A percentile compares a stretch with the other conserved stretches of the same genome.
These are phyloP conservation scores for Macrochelys suwanniensis DNA, from an alignment of 2,797 vertebrate genomes.

Conservation along the genomic window DNA sequence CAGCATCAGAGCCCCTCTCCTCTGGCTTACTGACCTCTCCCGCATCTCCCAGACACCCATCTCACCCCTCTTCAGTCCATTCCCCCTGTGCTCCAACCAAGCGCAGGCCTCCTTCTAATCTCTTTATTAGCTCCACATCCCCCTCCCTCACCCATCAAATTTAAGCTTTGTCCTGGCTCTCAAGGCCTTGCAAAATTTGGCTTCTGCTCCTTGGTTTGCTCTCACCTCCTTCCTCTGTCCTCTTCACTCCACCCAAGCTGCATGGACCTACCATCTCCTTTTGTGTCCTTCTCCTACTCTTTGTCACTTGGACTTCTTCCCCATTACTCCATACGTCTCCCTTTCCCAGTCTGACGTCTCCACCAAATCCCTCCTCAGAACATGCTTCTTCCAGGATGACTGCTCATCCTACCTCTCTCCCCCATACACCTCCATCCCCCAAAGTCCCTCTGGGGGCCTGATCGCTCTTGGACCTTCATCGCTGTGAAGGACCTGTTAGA, in stretches of 20 bases:
- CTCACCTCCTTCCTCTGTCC: not conserved
- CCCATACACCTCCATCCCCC: not conserved
- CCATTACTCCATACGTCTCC: not conserved
- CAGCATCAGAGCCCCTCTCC: not conserved
- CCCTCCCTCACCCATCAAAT: not conserved
- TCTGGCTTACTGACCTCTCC: not conserved
- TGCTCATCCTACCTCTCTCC: not conserved
- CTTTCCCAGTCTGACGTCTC: conserved; percentile 6
- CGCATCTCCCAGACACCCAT: not conserved
- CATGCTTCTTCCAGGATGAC: not conserved
- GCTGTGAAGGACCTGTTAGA: not conserved
- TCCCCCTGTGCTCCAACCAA: not conserved
- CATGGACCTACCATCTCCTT: not conserved
- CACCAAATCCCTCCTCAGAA: not conserved
- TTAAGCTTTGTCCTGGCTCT: not conserved
- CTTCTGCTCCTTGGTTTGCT: not conserved
- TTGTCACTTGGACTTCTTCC: not conserved
- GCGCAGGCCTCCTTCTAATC: not conserved
- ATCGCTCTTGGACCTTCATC: not conserved
- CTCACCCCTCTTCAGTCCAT: not conserved
- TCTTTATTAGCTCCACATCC: not conserved
- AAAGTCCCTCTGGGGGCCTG: not conserved
- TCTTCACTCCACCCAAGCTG: not conserved
- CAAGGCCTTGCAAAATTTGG: not conserved
- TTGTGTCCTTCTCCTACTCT: not conserved